These are phyloP conservation scores for Blomia tropicalis DNA, from an alignment of 2,888 invertebrate species.

Conservation along the genomic window DNA sequence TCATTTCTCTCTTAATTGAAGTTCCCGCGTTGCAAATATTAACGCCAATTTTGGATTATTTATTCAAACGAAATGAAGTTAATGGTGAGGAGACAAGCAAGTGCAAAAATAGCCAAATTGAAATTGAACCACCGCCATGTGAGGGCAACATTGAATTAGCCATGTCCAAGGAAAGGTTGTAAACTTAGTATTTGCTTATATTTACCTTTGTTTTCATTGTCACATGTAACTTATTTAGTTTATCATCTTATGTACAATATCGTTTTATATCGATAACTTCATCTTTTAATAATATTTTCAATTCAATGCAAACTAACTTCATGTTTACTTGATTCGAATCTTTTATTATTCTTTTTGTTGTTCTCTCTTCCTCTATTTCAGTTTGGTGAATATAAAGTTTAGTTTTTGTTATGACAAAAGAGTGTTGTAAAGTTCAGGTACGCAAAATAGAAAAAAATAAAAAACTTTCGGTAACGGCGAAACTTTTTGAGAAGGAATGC, in stretches of 20 bases:
- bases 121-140: not conserved
- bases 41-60: not conserved
- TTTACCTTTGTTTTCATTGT: too few species aligned
- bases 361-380: too few species aligned
- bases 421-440: too few species aligned
- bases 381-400: too few species aligned
- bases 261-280: not conserved
- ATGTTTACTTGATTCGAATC: too few species aligned
- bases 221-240: not conserved
- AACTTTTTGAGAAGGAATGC: too few species aligned
- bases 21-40: constrained; percentile 14
- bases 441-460: too few species aligned
- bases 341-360: too few species aligned
- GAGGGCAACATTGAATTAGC: constrained; percentile 5
- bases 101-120: not conserved
- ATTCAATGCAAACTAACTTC: too few species aligned
- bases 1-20: constrained; percentile 22
- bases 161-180: constrained; percentile 17
- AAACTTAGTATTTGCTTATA: not conserved
- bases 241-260: not conserved
- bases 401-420: too few species aligned
- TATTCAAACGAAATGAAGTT: not conserved
- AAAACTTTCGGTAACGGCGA: too few species aligned
- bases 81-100: not conserved
- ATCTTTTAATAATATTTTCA: too few species aligned